Base-by-base conservation (phyloP, 2,797 vertebrate species). In the Danionella dracula region DNA sequence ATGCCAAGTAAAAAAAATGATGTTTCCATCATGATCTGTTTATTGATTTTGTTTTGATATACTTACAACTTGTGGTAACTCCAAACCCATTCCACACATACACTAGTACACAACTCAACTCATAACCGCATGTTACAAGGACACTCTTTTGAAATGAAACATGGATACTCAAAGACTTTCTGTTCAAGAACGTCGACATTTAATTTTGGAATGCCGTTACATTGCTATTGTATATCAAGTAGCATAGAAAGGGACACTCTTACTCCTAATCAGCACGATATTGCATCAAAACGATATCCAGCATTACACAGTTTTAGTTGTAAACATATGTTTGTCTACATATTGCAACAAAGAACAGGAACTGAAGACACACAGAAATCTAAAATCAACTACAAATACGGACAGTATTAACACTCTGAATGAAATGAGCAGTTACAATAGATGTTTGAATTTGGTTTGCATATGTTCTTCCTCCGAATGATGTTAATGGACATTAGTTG, bases 201-300 rank as follows among this genome's bases (percentile, higher is more conserved):
- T 74, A 62, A 69, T 77, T 65, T 66, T 66, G 75, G 56, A 77
- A 74, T 77, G 66, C 20, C 68, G 29, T 72, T 66, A 65, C 55
- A 68, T 46, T 68, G 54, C 46, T 45, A 13, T 62, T 60, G 35
- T 35, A 61, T 45, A 50, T 51, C 27, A 2, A 34, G 21, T 23
- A 21, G 15, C 55, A 9, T 34, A 34, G 38, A 56, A 63, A 21
- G 1, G 1, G 61, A 34, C 29, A 54, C 55, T 41, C 34, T 67
- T 21, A 40, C 4, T 29, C 23, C 31, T 42, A 1, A 44, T 32
- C 16, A 50, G 4, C 12, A 45, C 48, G 38, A 59, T 5, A 13
- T 42, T 51, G 27, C 6, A 40, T 46, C 31, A 17, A 54, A 58
- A 23, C 53, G 2, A 55, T 21, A 20, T 53, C 38, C 29, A 20